Percentiles rank a stretch among this genome's conserved stretches.
Conservation (phyloP, 2,113 vertebrate species). For the Phyllostomus hastatus region DNA sequence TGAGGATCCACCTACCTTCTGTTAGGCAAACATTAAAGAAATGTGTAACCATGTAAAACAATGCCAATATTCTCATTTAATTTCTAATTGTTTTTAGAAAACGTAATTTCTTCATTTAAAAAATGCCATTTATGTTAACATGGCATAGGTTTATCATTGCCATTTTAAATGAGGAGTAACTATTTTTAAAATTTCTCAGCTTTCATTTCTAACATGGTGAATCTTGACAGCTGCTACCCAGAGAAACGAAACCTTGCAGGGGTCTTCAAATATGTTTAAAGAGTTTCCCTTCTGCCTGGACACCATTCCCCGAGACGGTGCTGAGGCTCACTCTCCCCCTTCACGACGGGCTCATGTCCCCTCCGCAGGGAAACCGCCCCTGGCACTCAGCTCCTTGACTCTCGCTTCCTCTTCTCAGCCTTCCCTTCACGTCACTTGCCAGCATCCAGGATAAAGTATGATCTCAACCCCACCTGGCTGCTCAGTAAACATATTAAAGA, state of each 20-base stretch:
- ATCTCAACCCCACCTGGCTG: neutral
- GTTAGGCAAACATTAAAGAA: neutral
- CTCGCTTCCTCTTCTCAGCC: neutral
- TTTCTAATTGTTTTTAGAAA: constrained; percentile 21
- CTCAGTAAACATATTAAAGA: neutral
- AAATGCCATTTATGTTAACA: neutral
- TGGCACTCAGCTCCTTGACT: neutral
- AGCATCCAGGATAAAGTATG: neutral
- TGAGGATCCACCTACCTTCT: neutral
- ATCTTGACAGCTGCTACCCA: neutral
- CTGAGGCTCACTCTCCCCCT: neutral
- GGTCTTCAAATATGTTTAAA: neutral
- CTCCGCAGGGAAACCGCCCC: fast-evolving
- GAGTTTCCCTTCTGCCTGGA: neutral
- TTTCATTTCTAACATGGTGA: neutral
- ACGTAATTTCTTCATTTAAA: neutral
- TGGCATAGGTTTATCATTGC: neutral
- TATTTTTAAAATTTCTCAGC: neutral
- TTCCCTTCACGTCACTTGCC: neutral
- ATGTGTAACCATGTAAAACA: neutral
- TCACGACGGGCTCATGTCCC: neutral
- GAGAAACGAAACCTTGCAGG: neutral
- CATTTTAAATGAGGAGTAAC: neutral
- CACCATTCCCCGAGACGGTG: neutral
- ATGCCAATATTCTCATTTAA: neutral